Base-by-base conservation (phyloP, 2,113 vertebrate species). In the Hippocampus abdominalis region DNA sequence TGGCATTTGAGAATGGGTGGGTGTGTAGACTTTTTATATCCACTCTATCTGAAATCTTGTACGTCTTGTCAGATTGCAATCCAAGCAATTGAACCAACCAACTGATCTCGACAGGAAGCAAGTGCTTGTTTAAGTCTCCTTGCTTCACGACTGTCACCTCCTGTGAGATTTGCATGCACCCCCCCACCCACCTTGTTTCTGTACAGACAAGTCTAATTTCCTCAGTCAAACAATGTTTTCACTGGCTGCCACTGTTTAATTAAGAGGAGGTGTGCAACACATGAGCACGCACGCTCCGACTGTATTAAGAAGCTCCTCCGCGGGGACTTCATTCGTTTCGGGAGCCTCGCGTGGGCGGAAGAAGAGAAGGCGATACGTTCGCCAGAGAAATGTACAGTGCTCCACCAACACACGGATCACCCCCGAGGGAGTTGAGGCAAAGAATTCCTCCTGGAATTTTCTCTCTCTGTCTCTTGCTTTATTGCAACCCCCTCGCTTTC, bases 251-350 rank as follows among this genome's bases (percentile, higher is more conserved):
- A 49, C 79, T 89, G 87, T 89, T 79, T 88, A 89, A 90, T 88
- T 87, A 87, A 85, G 83, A 83, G 81, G 79, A 81, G 85, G 76
- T 76, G 83, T 54, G 73, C 73, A 53, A 66, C 71, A 75, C 64
- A 23, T 69, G 75, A 71, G 75, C 83, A 72, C 57, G 61, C 73
- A 66, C 77, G 62, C 77, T 72, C 76, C 15, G 68, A 78, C 75
- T 78, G 68, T 75, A 84, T 79, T 71, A 83, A 87, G 89, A 70
- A 86, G 84, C 83, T 79, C 86, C 79, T 87, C 89, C 76, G 68
- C 78, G 65, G 83, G 76, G 87, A 89, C 79, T 78, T 73, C 23
- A 66, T 81, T 81, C n/a, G 65, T 66, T 77, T 81, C 73, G 73
- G 85, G 81, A 82, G 86, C 69, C 68, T 75, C 1, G 83, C 56